A percentile compares a stretch with the other conserved stretches of the same genome.
These are phyloP conservation scores for Antechinus stuartii DNA, from an alignment of 2,113 vertebrate species.

Conservation along the genomic window DNA sequence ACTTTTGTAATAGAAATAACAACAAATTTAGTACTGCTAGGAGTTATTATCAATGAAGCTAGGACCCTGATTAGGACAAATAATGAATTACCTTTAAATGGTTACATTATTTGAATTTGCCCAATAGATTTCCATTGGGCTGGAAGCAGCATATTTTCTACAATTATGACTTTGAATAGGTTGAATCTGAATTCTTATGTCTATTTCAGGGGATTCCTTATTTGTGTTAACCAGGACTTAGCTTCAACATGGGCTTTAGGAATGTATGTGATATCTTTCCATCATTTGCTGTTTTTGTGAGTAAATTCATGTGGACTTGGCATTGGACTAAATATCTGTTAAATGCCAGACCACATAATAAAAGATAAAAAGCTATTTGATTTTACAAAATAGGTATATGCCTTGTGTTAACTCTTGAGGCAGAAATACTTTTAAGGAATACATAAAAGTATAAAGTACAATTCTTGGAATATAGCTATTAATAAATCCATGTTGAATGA, in stretches of 20 bases:
- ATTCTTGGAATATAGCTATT: neutral
- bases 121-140: neutral
- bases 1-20: neutral
- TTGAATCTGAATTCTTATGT: neutral
- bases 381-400: neutral
- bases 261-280: neutral
- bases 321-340: neutral
- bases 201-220: neutral
- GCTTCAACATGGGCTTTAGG: neutral
- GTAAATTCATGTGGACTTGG: neutral
- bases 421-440: neutral
- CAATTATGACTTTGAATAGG: neutral
- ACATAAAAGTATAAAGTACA: neutral
- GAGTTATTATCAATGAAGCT: neutral
- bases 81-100: neutral
- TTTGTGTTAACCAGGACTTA: neutral
- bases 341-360: neutral
- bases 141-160: neutral
- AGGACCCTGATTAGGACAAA: neutral
- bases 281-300: neutral
- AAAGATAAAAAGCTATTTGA: neutral
- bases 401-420: neutral
- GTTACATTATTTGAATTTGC: neutral
- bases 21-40: neutral
- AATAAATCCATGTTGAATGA: neutral